phyloP scores from a whole-genome alignment of 2,797 vertebrate species.

The Platyrinchus mystaceus region DNA sequence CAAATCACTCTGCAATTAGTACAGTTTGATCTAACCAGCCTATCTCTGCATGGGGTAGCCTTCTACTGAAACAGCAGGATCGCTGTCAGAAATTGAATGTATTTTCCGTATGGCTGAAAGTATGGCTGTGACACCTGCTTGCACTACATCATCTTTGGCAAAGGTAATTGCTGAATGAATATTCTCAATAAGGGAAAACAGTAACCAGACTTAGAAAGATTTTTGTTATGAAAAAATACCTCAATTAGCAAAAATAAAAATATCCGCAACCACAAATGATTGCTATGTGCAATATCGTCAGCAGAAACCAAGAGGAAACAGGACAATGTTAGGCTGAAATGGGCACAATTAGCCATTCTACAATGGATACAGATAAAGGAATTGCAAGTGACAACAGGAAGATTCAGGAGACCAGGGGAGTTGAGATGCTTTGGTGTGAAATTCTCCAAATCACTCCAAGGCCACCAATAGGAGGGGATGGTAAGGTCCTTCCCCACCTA shows the following conservation, averaged over 20 bases:
- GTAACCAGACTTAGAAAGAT: background rate
- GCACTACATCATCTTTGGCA: slow-evolving; percentile 58
- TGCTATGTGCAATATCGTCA: background rate
- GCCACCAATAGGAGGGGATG: background rate
- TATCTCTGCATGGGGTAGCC: slow-evolving; percentile 59
- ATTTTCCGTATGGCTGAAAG: slow-evolving; percentile 35
- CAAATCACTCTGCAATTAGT: slow-evolving; percentile 63
- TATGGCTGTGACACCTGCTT: slow-evolving; percentile 53
- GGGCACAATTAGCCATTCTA: background rate
- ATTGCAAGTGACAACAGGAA: background rate
- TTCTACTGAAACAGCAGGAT: slow-evolving; percentile 50
- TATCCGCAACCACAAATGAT: background rate
- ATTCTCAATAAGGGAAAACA: slow-evolving; percentile 4
- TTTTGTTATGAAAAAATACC: background rate
- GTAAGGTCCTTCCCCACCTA: background rate
- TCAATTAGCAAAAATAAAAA: background rate
- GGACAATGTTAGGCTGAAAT: background rate
- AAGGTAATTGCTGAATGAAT: slow-evolving; percentile 35
- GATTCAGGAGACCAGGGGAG: background rate
- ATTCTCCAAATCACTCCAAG: background rate
- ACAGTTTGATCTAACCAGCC: slow-evolving; percentile 65
- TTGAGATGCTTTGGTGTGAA: fast-evolving
- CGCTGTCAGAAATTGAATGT: slow-evolving; percentile 42
- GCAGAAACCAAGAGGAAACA: background rate
- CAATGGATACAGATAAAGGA: background rate